Base-by-base conservation (phyloP, 2,113 vertebrate species). In the Antennarius striatus region DNA sequence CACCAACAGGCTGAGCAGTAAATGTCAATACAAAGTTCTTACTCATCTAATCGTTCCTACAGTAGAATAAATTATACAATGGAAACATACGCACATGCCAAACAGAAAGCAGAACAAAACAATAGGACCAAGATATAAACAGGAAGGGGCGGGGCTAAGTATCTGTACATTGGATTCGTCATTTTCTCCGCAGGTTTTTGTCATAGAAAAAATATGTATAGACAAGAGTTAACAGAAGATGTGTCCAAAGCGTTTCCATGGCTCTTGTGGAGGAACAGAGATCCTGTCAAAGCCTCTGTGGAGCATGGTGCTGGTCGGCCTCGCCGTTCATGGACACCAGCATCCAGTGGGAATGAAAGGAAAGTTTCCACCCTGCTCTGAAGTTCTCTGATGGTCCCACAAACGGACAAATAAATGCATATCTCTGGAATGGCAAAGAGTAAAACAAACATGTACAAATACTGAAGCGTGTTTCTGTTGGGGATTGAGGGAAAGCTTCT, bases 21-120 rank as follows among this genome's bases (percentile, higher is more conserved):
- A 96, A 96, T 95, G 94, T 93, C 93, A 79, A 93, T 94, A 95
- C 93, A 95, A 94, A 91, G 93, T 54, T 95, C 92, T 87, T 91
- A 85, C 96, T 96, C 96, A 64, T 94, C 94, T 90, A 96, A 94
- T 93, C 96, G 92, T 94, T 94, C 92, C 95, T 95, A 96, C 92
- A 96, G 63, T 94, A 95, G 94, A 98, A 98, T 98, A 98, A 98
- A 97, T 98, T 96, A 97, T 96, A 93, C 91, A 83, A 93, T 88
- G 93, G 91, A 92, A 94, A 95, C 93, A 95, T 95, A 95, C 92
- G 94, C 88, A 94, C 92, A 87, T 84, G 86, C 89, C 76, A 56
- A 92, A 88, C 87, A 90, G 43, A 90, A 80, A 80, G 28, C 56
- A 68, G 68, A 76, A 77, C 5, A 17, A 75, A 80, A 80, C 72